phyloP scores from a whole-genome alignment of 2,888 invertebrate genomes.

The Platerodrilus igneus region DNA sequence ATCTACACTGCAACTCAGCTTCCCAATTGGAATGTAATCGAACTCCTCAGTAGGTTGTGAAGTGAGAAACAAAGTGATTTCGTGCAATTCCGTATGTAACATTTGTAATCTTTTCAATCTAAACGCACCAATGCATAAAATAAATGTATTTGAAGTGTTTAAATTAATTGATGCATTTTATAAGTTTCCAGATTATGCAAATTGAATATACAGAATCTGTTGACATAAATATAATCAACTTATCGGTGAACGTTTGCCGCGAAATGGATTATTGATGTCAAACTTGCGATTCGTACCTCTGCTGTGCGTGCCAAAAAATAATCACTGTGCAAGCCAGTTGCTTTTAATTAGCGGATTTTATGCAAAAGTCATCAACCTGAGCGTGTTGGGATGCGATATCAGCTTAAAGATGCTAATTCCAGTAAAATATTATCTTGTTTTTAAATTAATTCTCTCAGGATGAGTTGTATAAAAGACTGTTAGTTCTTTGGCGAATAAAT shows the following conservation, averaged over 20 bases:
- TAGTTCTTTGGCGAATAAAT: no score
- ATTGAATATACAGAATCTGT: conserved; percentile 13
- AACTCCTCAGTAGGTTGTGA: no score
- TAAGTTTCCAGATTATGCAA: conserved; percentile 6
- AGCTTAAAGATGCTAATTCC: conserved; percentile 33
- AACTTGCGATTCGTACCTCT: conserved; percentile 14
- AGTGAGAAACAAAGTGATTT: no score
- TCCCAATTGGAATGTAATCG: no score
- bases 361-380: conserved; percentile 30
- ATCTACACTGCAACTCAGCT: no score
- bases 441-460: no score
- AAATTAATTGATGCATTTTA: conserved; percentile 6
- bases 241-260: conserved; percentile 14
- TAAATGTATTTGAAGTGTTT: not conserved
- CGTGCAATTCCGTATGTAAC: no score
- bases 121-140: not conserved
- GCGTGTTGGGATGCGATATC: conserved; percentile 32
- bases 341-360: conserved; percentile 29
- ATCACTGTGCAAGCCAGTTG: conserved; percentile 24
- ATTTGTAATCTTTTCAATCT: no score
- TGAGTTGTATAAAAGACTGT: no score
- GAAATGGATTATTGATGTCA: conserved; percentile 13
- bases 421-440: no score
- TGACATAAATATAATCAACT: conserved; percentile 17
- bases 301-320: conserved; percentile 25